These are phyloP conservation scores for Enoplosus armatus DNA, from an alignment of 2,797 vertebrate species.

Conservation along the genomic window DNA sequence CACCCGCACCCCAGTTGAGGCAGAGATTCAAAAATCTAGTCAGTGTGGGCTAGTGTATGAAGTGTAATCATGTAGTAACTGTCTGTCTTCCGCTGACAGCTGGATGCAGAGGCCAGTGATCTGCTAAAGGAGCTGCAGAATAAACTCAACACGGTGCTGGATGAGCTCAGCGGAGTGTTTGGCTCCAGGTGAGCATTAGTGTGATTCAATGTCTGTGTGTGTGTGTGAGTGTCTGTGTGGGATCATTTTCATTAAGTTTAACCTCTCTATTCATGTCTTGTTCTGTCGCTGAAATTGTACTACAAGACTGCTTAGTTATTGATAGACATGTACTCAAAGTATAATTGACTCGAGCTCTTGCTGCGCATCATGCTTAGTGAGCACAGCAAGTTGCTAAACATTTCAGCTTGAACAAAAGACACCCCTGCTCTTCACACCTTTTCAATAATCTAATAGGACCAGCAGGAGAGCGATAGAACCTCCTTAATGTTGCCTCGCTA, in stretches of 20 bases:
- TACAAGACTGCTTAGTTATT: conserved; percentile 29
- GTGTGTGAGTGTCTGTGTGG: conserved; percentile 6
- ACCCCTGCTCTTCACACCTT: conserved; percentile 14
- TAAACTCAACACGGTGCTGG: conserved; percentile 93
- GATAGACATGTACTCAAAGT: conserved; percentile 30
- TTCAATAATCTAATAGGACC: conserved; percentile 22
- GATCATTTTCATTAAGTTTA: conserved; percentile 38
- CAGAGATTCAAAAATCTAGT: conserved; percentile 55
- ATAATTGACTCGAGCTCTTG: conserved; percentile 41
- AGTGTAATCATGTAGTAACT: conserved; percentile 65
- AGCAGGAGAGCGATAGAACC: conserved; percentile 14
- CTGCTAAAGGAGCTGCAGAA: conserved; percentile 96
- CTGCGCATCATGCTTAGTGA: conserved; percentile 24
- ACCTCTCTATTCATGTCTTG: conserved; percentile 25
- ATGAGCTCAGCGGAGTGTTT: conserved; percentile 92
- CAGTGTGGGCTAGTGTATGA: conserved; percentile 41
- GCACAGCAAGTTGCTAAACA: conserved; percentile 40
- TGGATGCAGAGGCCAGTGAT: conserved; percentile 94
- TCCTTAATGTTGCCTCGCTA: neutral
- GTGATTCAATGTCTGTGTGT: conserved; percentile 4
- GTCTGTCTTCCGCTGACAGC: conserved; percentile 83
- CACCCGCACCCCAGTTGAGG: conserved; percentile 50
- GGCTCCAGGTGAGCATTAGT: conserved; percentile 89
- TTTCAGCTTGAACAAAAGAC: conserved; percentile 45
- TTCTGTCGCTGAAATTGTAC: conserved; percentile 35